Conservation (phyloP, 2,113 vertebrate genomes). For the Tetrax tetrax region DNA sequence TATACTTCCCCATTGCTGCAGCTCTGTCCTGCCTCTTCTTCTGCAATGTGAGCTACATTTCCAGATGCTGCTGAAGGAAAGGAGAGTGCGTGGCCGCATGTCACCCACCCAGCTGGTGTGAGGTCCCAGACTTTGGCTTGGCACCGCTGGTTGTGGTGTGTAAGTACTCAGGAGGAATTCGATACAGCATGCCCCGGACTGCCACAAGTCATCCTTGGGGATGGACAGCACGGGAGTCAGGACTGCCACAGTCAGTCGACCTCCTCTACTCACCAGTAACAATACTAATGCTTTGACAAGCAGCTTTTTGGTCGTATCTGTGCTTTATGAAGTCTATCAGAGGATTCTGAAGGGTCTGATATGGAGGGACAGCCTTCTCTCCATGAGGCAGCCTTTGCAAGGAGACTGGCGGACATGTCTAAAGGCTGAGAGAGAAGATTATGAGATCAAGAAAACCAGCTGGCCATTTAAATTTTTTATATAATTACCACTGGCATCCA, state of each 20-base stretch:
- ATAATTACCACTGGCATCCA: neutral
- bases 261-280: neutral
- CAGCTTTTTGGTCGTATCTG: neutral
- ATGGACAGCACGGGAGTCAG: neutral
- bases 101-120: neutral
- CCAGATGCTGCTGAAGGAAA: neutral
- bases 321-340: neutral
- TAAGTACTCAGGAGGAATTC: neutral
- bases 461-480: neutral
- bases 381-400: neutral
- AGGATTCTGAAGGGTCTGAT: neutral
- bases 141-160: neutral
- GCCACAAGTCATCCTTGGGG: neutral
- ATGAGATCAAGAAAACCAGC: neutral
- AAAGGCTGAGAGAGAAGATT: neutral
- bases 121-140: neutral
- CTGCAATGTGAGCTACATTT: neutral
- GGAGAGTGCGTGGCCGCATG: neutral
- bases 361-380: neutral
- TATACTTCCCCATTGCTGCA: neutral
- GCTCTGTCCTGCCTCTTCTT: neutral
- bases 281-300: neutral
- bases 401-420: neutral
- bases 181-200: neutral
- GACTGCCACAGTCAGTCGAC: neutral